A percentile compares a stretch with the other conserved stretches of the same genome.
Evolutionary conservation across 1,140 invertebrate species (phyloP).

Genomic region (Zaprionus ornatus): DNA sequence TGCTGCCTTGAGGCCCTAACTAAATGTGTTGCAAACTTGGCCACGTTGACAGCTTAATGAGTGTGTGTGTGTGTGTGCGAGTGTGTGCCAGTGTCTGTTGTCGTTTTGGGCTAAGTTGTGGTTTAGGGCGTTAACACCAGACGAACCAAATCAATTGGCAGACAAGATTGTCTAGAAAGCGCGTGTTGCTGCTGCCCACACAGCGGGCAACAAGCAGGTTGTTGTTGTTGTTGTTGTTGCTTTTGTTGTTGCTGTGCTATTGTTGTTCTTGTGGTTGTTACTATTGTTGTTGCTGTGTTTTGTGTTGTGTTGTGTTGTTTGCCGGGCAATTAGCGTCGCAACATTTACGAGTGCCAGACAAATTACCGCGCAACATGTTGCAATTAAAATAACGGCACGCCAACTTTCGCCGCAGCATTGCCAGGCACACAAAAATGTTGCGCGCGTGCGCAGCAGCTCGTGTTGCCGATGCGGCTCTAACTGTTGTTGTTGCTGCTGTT

Average conservation of each 20-base stretch:
- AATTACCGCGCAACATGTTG: slow-evolving; percentile 79
- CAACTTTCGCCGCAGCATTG: slow-evolving; percentile 71
- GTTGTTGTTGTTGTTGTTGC: slow-evolving; percentile 35
- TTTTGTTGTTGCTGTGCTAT: slow-evolving; percentile 22
- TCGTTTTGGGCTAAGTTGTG: slow-evolving; percentile 41
- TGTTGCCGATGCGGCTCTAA: slow-evolving; percentile 5
- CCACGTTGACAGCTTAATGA: slow-evolving; percentile 79
- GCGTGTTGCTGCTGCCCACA: slow-evolving; percentile 40
- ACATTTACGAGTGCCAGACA: slow-evolving; percentile 80
- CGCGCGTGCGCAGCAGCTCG: slow-evolving; percentile 67
- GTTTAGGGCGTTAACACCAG: slow-evolving; percentile 60
- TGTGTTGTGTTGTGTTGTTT: slow-evolving; percentile 33
- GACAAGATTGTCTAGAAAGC: slow-evolving; percentile 16
- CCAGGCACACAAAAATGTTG: slow-evolving; percentile 68
- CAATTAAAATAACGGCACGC: slow-evolving; percentile 81
- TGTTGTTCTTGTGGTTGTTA: slow-evolving; percentile 27
- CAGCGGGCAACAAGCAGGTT: slow-evolving; percentile 23
- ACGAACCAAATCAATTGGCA: slow-evolving; percentile 64
- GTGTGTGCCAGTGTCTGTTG: neutral
- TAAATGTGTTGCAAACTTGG: slow-evolving; percentile 78
- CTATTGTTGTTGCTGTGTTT: slow-evolving; percentile 27
- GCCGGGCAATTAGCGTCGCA: slow-evolving; percentile 72
- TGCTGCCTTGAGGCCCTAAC: slow-evolving; percentile 53
- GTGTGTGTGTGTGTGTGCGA: neutral
- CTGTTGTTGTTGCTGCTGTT: slow-evolving; percentile 25